Conservation (phyloP, 2,113 vertebrate species). For the Lepus europaeus region DNA sequence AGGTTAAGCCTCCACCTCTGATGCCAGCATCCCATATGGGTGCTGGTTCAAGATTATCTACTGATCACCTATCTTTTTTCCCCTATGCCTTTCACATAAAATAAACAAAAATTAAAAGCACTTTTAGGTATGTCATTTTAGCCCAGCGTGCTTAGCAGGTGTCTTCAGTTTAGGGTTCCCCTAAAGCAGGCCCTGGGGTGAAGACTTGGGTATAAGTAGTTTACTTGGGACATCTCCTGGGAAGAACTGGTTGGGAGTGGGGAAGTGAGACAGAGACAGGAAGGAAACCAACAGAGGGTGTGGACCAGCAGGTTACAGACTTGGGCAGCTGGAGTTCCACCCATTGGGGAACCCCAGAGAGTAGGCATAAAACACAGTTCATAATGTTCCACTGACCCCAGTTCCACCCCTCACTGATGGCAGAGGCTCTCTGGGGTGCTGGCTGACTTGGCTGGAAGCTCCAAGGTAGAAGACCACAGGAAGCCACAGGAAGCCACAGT, state of each 20-base stretch:
- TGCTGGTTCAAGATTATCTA: too few relatives aligned
- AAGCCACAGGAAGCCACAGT: not conserved
- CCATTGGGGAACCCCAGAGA: accelerated
- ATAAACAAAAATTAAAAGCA: not conserved
- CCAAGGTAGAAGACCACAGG: not conserved
- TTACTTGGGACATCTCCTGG: not conserved
- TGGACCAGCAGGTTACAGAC: not conserved
- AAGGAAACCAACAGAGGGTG: not conserved
- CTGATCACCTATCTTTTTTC: too few relatives aligned
- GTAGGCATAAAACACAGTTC: not conserved
- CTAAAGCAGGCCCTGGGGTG: not conserved
- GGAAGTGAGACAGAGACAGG: not conserved
- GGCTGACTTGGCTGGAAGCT: not conserved
- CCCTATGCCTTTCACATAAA: too few relatives aligned
- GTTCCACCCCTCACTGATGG: not conserved
- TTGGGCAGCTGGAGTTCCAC: not conserved
- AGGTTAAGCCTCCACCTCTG: too few relatives aligned
- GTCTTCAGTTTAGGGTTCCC: not conserved
- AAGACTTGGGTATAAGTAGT: not conserved
- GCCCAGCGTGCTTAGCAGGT: not conserved
- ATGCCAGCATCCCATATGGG: too few relatives aligned
- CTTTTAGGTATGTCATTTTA: not conserved
- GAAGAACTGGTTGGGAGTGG: not conserved
- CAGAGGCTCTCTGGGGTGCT: not conserved
- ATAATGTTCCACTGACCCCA: not conserved